Evolutionary conservation across 2,888 invertebrate species (phyloP).

Genomic region (Cosmopolites sordidus): DNA sequence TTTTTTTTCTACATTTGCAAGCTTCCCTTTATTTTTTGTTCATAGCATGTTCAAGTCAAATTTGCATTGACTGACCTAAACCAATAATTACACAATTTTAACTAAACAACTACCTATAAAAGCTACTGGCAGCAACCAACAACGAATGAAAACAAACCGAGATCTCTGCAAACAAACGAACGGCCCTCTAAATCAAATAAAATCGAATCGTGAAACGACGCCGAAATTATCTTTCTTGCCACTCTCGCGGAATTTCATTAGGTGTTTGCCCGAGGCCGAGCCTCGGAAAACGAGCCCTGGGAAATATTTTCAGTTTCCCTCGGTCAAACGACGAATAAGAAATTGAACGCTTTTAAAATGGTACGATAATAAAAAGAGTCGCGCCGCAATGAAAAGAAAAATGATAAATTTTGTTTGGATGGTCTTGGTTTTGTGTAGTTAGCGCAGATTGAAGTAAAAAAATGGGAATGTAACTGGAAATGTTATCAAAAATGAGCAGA

Average conservation of each 20-base stretch:
- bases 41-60: too few relatives aligned
- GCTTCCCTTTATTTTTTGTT: too few relatives aligned
- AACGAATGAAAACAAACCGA: not conserved
- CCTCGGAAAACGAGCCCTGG: too few relatives aligned
- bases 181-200: conserved; percentile 1
- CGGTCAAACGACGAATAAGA: not conserved
- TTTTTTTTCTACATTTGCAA: too few relatives aligned
- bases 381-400: not conserved
- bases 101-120: not conserved
- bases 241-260: too few relatives aligned
- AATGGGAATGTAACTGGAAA: too few relatives aligned
- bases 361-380: not conserved
- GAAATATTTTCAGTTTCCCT: too few relatives aligned
- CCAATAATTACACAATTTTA: not conserved
- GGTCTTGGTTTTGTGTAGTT: too few relatives aligned
- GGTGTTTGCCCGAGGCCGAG: too few relatives aligned
- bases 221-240: not conserved
- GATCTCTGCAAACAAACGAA: not conserved
- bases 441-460: too few relatives aligned
- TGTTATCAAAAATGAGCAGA: too few relatives aligned
- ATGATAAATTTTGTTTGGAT: not conserved
- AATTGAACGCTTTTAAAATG: not conserved
- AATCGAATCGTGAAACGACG: not conserved
- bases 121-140: not conserved
- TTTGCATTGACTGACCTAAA: not conserved